A percentile compares a stretch with the other conserved stretches of the same genome.
Conservation (phyloP, 2,113 vertebrate species). For the Mobula hypostoma region DNA sequence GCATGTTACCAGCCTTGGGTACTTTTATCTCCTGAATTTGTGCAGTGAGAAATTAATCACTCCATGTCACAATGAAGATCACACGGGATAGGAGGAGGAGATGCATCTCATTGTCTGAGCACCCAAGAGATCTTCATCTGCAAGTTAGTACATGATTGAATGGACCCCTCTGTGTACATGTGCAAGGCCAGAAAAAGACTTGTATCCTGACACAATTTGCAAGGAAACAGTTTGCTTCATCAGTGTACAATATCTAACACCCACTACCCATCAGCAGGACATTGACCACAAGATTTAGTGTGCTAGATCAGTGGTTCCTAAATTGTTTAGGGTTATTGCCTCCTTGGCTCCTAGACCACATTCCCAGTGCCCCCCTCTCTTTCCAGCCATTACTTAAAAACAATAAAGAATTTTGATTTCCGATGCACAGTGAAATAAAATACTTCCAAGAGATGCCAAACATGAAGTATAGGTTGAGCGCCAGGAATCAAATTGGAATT, state of each 20-base stretch:
- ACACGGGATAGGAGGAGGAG: too few relatives aligned
- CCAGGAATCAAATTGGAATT: not conserved
- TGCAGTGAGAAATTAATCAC: too few relatives aligned
- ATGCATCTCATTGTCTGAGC: not conserved
- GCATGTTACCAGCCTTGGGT: not conserved
- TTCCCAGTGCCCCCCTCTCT: too few relatives aligned
- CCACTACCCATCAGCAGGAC: not conserved
- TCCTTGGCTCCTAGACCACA: too few relatives aligned
- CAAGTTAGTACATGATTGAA: not conserved
- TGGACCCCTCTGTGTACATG: not conserved
- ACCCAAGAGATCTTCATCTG: not conserved
- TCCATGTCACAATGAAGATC: too few relatives aligned
- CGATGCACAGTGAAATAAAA: too few relatives aligned
- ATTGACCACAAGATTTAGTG: not conserved
- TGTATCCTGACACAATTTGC: not conserved
- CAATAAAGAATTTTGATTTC: too few relatives aligned
- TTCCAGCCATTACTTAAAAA: too few relatives aligned
- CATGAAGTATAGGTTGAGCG: not conserved
- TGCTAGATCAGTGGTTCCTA: not conserved
- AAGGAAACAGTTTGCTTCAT: not conserved
- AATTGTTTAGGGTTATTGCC: too few relatives aligned
- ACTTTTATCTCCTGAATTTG: not conserved
- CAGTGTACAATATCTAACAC: not conserved
- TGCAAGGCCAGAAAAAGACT: too few relatives aligned
- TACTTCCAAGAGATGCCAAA: not conserved